Conservation (phyloP, 2,888 invertebrate species). For the Zaprionus obscuricornis region DNA sequence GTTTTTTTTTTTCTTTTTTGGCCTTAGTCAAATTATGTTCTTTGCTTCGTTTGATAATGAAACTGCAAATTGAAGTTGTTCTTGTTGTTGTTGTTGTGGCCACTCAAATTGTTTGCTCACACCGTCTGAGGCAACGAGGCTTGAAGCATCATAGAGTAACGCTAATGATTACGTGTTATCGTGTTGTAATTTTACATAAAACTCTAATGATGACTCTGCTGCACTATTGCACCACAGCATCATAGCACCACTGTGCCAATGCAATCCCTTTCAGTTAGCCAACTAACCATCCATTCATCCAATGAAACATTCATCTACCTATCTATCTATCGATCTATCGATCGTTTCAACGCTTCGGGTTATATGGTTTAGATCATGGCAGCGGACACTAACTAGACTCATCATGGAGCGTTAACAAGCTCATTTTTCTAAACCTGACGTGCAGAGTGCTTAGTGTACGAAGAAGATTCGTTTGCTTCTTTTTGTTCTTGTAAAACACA, state of each 20-base stretch:
- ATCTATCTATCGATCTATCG: conserved; percentile 35
- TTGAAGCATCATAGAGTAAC: conserved; percentile 41
- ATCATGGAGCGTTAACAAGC: conserved; percentile 81
- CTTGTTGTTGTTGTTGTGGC: conserved; percentile 16
- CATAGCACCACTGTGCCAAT: too few relatives aligned
- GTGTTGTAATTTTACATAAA: conserved; percentile 79
- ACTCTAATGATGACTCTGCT: conserved; percentile 67
- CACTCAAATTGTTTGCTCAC: conserved; percentile 68
- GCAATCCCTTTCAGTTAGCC: background rate
- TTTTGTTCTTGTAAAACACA: too few relatives aligned
- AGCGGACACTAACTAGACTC: conserved; percentile 78
- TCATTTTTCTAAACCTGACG: conserved; percentile 79
- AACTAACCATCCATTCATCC: conserved; percentile 10
- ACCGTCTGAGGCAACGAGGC: conserved; percentile 42
- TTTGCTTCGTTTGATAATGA: conserved; percentile 76
- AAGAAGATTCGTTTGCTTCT: too few relatives aligned
- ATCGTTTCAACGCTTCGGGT: conserved; percentile 66
- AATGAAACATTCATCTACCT: conserved; percentile 27
- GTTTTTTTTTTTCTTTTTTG: conserved; percentile 21
- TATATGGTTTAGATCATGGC: conserved; percentile 75
- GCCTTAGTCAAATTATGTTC: conserved; percentile 75
- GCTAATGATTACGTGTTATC: conserved; percentile 81
- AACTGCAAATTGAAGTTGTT: conserved; percentile 61
- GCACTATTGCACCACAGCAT: conserved; percentile 18
- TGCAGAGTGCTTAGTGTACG: too few relatives aligned